These are phyloP conservation scores for Oscheius sp. DNA, from an alignment of 2,888 invertebrate genomes.

Conservation along the genomic window DNA sequence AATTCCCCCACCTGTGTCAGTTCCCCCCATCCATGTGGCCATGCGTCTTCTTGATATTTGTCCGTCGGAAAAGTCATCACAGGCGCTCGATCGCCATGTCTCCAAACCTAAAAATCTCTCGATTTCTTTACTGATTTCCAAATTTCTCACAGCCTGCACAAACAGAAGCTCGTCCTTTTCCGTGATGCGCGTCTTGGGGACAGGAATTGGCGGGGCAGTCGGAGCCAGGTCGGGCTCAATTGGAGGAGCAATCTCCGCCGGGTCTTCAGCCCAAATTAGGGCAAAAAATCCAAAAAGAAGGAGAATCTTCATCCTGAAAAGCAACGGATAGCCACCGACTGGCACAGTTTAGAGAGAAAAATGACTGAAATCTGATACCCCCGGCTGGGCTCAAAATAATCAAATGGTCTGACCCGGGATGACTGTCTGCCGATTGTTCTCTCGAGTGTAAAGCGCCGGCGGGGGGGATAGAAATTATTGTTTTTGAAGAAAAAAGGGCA, in stretches of 20 bases:
- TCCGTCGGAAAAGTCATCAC: conserved; percentile 85
- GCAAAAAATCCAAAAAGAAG: no score
- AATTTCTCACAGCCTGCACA: conserved; percentile 17
- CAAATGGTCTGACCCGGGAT: no score
- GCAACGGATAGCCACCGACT: no score
- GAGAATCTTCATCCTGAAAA: no score
- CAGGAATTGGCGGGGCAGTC: conserved; percentile 19
- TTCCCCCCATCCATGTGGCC: conserved; percentile 89
- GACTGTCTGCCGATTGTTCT: no score
- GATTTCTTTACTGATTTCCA: not conserved
- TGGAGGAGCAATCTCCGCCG: not conserved
- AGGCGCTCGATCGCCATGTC: conserved; percentile 91
- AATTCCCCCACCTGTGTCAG: conserved; percentile 85
- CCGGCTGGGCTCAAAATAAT: no score
- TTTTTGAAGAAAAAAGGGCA: no score
- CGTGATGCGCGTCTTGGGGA: not conserved
- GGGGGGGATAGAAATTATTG: no score
- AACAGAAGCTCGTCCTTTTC: conserved; percentile 24
- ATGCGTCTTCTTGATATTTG: conserved; percentile 83
- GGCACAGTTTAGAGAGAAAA: no score
- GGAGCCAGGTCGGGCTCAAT: conserved; percentile 13
- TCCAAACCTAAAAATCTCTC: conserved; percentile 80
- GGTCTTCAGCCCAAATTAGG: no score
- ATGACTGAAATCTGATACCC: no score
- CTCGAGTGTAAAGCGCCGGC: no score